Conservation (phyloP, 2,888 invertebrate genomes). For the Saturnia japonica region DNA sequence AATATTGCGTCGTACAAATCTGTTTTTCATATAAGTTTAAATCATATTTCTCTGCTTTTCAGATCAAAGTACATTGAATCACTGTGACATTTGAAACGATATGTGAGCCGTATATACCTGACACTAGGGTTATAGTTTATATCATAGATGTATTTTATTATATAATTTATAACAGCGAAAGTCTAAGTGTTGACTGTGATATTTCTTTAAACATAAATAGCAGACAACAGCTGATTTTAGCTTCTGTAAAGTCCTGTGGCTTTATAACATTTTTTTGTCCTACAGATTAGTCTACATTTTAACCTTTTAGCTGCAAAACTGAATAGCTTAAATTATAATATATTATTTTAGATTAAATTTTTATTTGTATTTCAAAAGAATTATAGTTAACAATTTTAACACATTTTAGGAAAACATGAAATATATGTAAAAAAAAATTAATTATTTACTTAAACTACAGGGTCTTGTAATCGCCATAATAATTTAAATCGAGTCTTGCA, state of each 20-base stretch:
- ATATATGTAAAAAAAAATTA: too few relatives aligned
- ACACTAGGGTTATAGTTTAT: slow-evolving; percentile 24
- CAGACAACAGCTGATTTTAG: slow-evolving; percentile 30
- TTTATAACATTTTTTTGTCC: not conserved
- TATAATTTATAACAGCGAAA: slow-evolving; percentile 25
- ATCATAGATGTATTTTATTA: too few relatives aligned
- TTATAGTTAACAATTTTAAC: not conserved
- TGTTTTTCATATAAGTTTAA: not conserved
- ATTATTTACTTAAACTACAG: too few relatives aligned
- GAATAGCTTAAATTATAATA: too few relatives aligned
- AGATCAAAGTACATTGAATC: not conserved
- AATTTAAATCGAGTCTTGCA: too few relatives aligned
- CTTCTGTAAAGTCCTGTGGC: not conserved
- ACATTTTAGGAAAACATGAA: too few relatives aligned
- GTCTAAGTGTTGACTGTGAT: slow-evolving; percentile 26
- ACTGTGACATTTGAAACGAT: not conserved
- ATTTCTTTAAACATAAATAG: slow-evolving; percentile 47
- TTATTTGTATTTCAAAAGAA: not conserved
- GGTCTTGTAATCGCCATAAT: too few relatives aligned
- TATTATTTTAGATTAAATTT: too few relatives aligned
- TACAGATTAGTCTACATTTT: too few relatives aligned
- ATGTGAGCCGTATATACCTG: not conserved
- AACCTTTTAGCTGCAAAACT: too few relatives aligned
- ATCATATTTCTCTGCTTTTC: not conserved
- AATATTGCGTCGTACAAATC: not conserved